phyloP scores from a whole-genome alignment of 1,140 invertebrate genomes.

The Bemisia tabaci region DNA sequence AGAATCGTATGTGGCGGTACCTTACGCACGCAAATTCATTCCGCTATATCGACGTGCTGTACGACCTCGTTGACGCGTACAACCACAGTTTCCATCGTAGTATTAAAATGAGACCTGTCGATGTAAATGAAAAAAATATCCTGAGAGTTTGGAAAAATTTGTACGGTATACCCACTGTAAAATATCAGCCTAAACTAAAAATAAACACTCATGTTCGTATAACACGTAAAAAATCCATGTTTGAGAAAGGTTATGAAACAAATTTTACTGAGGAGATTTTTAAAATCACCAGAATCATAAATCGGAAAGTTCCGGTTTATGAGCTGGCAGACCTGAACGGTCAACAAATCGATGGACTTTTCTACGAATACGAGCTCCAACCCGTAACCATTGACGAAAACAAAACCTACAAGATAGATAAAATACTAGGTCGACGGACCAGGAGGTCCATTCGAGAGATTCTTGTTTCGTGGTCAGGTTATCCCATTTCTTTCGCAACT shows the following conservation, averaged over 20 bases:
- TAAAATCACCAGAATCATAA: slow-evolving; percentile 24
- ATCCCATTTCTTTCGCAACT: too few species aligned
- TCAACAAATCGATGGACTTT: slow-evolving; percentile 23
- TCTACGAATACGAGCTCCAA: slow-evolving; percentile 24
- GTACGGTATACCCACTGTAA: slow-evolving; percentile 11
- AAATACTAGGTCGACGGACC: too few species aligned
- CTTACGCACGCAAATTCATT: slow-evolving; percentile 29
- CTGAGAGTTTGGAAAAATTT: slow-evolving; percentile 15
- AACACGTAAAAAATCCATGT: slow-evolving; percentile 17
- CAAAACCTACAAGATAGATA: not conserved
- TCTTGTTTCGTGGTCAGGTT: too few species aligned
- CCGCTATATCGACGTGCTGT: slow-evolving; percentile 28
- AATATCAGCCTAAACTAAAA: slow-evolving; percentile 11
- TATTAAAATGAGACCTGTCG: slow-evolving; percentile 14
- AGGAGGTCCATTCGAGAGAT: too few species aligned
- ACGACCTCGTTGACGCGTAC: slow-evolving; percentile 27
- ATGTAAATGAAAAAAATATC: not conserved
- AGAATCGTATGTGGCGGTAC: slow-evolving; percentile 30
- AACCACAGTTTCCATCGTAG: slow-evolving; percentile 25
- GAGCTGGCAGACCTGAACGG: slow-evolving; percentile 24
- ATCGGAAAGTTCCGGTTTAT: slow-evolving; percentile 21
- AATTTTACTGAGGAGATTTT: slow-evolving; percentile 30
- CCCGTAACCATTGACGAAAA: slow-evolving; percentile 9
- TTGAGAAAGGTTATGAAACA: slow-evolving; percentile 25
- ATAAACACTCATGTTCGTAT: slow-evolving; percentile 22